These are phyloP conservation scores for Rugalucina vietnamica DNA, from an alignment of 2,888 invertebrate species.

Conservation along the genomic window DNA sequence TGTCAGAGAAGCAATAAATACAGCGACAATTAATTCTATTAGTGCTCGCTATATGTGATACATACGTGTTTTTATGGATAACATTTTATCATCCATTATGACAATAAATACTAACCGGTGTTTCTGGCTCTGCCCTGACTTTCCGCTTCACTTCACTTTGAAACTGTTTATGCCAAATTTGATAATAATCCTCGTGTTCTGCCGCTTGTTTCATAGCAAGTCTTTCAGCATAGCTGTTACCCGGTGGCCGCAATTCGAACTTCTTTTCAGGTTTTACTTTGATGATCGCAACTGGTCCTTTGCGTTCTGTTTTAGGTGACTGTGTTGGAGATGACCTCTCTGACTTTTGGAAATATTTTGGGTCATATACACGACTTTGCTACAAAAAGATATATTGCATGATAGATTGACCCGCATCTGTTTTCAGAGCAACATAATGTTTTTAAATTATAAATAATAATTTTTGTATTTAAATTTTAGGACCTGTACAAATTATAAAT, in stretches of 20 bases:
- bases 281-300: conserved; percentile 52
- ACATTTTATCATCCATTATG: too few relatives aligned
- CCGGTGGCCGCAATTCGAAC: not conserved
- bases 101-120: not conserved
- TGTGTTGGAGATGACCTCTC: conserved; percentile 16
- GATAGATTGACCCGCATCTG: too few relatives aligned
- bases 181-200: not conserved
- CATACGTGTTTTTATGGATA: too few relatives aligned
- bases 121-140: not conserved
- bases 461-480: too few relatives aligned
- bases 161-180: not conserved
- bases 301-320: conserved; percentile 30
- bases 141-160: not conserved
- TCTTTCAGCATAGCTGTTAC: not conserved
- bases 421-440: too few relatives aligned
- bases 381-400: too few relatives aligned
- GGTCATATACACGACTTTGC: conserved; percentile 59
- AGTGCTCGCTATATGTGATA: too few relatives aligned
- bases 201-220: not conserved
- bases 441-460: too few relatives aligned
- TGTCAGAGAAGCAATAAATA: too few relatives aligned
- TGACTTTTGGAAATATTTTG: conserved; percentile 35
- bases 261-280: conserved; percentile 42
- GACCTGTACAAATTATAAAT: too few relatives aligned
- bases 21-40: too few relatives aligned